Evolutionary conservation across 1,140 invertebrate species (phyloP).

Genomic region (Coenobita brevimanus): DNA sequence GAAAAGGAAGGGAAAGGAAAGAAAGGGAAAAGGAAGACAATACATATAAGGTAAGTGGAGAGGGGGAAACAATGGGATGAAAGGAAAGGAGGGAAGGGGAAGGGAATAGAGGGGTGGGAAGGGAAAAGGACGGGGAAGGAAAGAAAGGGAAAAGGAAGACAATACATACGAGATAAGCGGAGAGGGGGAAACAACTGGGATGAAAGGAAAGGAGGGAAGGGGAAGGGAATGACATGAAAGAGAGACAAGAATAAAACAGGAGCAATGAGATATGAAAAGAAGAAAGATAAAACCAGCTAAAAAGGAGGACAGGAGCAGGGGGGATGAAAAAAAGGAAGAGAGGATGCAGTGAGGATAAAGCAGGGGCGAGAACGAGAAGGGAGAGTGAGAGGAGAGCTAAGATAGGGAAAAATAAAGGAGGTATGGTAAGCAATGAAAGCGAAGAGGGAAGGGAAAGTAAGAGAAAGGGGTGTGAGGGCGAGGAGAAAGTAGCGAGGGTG

Average conservation of each 20-base stretch:
- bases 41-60: not conserved
- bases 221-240: too few species aligned
- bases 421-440: too few species aligned
- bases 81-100: not conserved
- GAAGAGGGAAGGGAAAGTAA: too few species aligned
- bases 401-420: not conserved
- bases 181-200: too few species aligned
- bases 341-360: not conserved
- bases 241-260: too few species aligned
- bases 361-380: not conserved
- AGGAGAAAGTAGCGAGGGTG: not conserved
- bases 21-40: not conserved
- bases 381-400: not conserved
- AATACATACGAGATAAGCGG: too few species aligned
- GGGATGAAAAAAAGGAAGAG: not conserved
- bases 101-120: not conserved
- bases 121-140: not conserved
- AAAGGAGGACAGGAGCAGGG: too few species aligned
- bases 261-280: too few species aligned
- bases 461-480: too few species aligned
- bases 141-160: not conserved
- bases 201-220: too few species aligned
- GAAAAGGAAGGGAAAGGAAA: not conserved
- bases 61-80: not conserved
- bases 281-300: too few species aligned